Base-by-base conservation (phyloP, 1,140 invertebrate species). In the Thaumatotibia leucotreta region DNA sequence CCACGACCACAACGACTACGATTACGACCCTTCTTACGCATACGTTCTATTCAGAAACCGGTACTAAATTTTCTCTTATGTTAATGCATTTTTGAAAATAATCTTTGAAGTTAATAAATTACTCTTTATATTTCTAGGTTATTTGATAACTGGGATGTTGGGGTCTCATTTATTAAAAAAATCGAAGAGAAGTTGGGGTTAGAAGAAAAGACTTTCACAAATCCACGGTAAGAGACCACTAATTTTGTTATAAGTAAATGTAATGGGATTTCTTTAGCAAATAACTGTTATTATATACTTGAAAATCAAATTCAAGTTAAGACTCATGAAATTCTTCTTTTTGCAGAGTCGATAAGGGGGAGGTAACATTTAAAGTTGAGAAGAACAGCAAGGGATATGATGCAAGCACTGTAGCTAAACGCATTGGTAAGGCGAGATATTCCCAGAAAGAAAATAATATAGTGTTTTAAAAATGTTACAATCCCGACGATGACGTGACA, bases 321-420 rank as follows among this genome's bases (percentile, higher is more conserved):
- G n/a, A n/a, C n/a, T n/a, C n/a, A n/a, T n/a, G n/a, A n/a, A 33
- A 45, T 65, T 63, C 52, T 64, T 66, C 1, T 65, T 35, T 62
- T 91, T 91, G 62, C 74, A 96, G 96, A 64, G 94, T 96, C 68
- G 94, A 95, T 68, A 90, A 92, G 22, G 94, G 95, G 64, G 95
- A 97, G 91, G 95, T 98, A 2, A 95, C 95, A 4, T 98, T 98
- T 84, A 96, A 95, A 93, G 96, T 97, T 9, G 92, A 93, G 65
- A 93, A 93, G 66, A 97, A 96, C 86, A 92, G 82, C 64, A 93
- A 93, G 79, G 93, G 92, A 14, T 92, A 94, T 52, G 95, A 95
- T 76, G 94, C 96, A 11, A 93, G 92, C n/a, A 93, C 95, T 74
- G 93, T 98, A 6, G 95, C 94, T 2, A 92, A 89, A 49, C 92